Conservation (phyloP, 2,888 invertebrate genomes). For the Hypolimnas misippus region DNA sequence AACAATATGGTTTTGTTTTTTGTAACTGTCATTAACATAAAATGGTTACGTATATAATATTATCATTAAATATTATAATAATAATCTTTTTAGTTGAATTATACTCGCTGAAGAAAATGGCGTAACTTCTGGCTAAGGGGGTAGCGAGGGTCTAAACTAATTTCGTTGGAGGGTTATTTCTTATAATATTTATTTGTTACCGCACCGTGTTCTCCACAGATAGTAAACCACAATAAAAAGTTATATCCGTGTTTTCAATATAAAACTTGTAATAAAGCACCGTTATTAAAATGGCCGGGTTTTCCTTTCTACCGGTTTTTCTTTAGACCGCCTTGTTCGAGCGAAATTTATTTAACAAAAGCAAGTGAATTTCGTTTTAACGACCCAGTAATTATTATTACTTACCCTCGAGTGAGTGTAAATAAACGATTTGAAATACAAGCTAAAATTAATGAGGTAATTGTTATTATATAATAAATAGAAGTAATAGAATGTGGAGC, state of each 20-base stretch:
- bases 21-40: no score
- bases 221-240: not conserved
- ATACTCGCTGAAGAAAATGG: no score
- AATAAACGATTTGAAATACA: not conserved
- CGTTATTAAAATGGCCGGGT: not conserved
- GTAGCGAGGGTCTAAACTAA: not conserved
- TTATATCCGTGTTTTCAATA: constrained; percentile 7
- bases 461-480: no score
- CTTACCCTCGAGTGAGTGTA: not conserved
- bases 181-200: not conserved
- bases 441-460: not conserved
- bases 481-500: no score
- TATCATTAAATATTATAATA: no score
- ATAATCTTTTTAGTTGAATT: no score
- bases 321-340: not conserved
- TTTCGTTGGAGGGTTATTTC: not conserved
- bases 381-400: constrained; percentile 1
- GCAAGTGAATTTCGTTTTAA: not conserved
- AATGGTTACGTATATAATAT: no score
- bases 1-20: no score
- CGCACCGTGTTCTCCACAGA: not conserved
- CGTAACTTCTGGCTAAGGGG: not conserved
- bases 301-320: not conserved
- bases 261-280: constrained; percentile 2
- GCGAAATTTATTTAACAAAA: constrained; percentile 5